Base-by-base conservation (phyloP, 2,888 invertebrate genomes). In the Clitarchus hookeri region DNA sequence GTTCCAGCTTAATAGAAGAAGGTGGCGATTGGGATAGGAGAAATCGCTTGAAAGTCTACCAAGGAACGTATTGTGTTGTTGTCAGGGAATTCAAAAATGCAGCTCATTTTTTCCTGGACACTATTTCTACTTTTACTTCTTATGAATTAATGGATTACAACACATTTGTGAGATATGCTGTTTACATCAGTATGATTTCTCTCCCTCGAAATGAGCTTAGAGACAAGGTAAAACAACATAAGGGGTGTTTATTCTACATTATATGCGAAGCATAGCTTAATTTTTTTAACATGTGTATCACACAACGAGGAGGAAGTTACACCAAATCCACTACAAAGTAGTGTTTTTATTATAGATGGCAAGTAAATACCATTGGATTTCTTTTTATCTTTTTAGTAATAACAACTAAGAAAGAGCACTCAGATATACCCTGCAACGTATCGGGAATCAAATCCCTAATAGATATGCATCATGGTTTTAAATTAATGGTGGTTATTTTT, bases 1-100 rank as follows among this genome's bases (percentile, higher is more conserved):
- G 12, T 88, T 86, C n/a, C 84, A 88, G 88, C 44, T 85, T 88
- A 11, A 98, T 99, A 88, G 98, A 99, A 91, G 98, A 99, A 93
- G 99, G 99, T 88, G 99, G 99, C 23, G 99, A 99, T 91, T 99
- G 99, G 99, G 98, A 99, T 90, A 95, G 99, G 84, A 94, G 99
- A 89, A 99, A 99, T 91, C 95, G 99, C 88, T 93, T 99, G 48
- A 99, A 99, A 92, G 99, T 99, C 0, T 98, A 98, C 90, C 98
- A 98, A 92, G 99, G 99, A 82, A 96, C 98, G 80, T 99, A 99
- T 91, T 97, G 97, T 89, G 96, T 99, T 92, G 97, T 99, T 0
- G 96, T 99, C 79, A 94, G 99, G 88, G 99, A 99, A 91, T 99
- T 99, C 91, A 97, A 97, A 91, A 96, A 95, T 89, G 99, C 99